Percentiles rank a stretch among this genome's conserved stretches.
Evolutionary conservation across 92 coral and sea anemone species (phyloP).

Genomic region (Zoanthus sansibaricus): DNA sequence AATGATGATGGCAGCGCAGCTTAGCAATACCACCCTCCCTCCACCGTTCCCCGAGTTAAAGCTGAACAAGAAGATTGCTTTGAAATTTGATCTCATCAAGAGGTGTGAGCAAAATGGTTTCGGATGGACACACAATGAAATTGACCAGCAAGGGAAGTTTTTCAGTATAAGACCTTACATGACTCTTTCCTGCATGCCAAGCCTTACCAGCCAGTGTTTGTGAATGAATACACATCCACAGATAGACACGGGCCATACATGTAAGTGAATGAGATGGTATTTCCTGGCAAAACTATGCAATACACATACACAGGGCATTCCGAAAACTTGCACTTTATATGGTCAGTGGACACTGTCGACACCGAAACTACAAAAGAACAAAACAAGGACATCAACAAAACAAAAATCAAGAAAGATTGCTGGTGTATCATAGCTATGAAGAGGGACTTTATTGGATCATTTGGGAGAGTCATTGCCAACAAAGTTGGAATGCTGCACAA

Average conservation of each 20-base stretch:
- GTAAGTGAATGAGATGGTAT: constrained; percentile 52
- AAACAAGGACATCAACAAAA: constrained; percentile 27
- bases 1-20: constrained; percentile 26
- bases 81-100: constrained; percentile 33
- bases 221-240: constrained; percentile 55
- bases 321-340: constrained; percentile 55
- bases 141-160: constrained; percentile 42
- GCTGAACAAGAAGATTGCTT: constrained; percentile 41
- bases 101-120: constrained; percentile 41
- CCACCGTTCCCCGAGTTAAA: constrained; percentile 38
- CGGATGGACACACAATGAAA: constrained; percentile 52
- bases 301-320: constrained; percentile 58
- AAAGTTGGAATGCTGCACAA: constrained; percentile 45
- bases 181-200: constrained; percentile 58
- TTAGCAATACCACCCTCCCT: constrained; percentile 23
- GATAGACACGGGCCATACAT: constrained; percentile 27
- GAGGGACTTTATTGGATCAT: constrained; percentile 43
- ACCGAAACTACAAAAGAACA: constrained; percentile 11
- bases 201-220: constrained; percentile 59
- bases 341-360: constrained; percentile 47
- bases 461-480: constrained; percentile 46
- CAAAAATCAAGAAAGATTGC: constrained; percentile 38
- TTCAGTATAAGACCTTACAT: constrained; percentile 57
- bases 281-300: constrained; percentile 44
- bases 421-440: constrained; percentile 51